Evolutionary conservation across 2,888 invertebrate genomes (phyloP).

Genomic region (Crocallis elinguaria): DNA sequence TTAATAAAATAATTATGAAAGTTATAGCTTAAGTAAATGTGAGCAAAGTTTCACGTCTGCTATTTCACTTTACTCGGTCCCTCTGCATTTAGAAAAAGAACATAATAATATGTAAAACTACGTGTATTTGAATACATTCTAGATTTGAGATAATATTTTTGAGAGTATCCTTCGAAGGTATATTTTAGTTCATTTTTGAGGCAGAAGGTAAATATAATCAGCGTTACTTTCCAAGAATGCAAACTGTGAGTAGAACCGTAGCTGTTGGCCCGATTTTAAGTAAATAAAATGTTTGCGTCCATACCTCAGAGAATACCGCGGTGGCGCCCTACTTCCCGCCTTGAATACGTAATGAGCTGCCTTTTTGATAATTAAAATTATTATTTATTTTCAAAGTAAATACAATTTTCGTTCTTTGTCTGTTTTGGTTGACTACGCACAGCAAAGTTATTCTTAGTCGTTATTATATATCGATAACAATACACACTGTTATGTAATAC

Average conservation of each 20-base stretch:
- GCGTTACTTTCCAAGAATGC: conserved; percentile 33
- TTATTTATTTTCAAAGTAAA: conserved; percentile 43
- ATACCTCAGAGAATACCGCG: conserved; percentile 52
- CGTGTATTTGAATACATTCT: not conserved
- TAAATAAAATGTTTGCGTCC: conserved; percentile 58
- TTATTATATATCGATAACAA: too few species aligned
- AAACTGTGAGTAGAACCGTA: conserved; percentile 51
- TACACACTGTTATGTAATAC: too few species aligned
- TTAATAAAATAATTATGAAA: conserved; percentile 35
- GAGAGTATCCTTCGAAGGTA: conserved; percentile 2
- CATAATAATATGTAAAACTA: too few species aligned
- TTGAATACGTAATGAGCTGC: conserved; percentile 65
- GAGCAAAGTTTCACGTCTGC: conserved; percentile 27
- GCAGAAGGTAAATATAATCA: conserved; percentile 39
- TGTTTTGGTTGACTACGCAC: not conserved
- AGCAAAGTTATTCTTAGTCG: too few species aligned
- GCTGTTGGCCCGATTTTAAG: conserved; percentile 62
- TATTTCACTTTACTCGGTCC: conserved; percentile 15
- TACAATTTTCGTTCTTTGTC: conserved; percentile 15
- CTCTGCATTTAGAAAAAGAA: not conserved
- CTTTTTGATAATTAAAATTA: conserved; percentile 61
- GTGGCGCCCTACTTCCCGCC: conserved; percentile 46
- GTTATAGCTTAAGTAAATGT: conserved; percentile 34
- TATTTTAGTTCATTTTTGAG: conserved; percentile 11
- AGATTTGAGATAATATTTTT: conserved; percentile 3